These are phyloP conservation scores for Antrozous pallidus DNA, from an alignment of 2,797 vertebrate species.

Conservation along the genomic window DNA sequence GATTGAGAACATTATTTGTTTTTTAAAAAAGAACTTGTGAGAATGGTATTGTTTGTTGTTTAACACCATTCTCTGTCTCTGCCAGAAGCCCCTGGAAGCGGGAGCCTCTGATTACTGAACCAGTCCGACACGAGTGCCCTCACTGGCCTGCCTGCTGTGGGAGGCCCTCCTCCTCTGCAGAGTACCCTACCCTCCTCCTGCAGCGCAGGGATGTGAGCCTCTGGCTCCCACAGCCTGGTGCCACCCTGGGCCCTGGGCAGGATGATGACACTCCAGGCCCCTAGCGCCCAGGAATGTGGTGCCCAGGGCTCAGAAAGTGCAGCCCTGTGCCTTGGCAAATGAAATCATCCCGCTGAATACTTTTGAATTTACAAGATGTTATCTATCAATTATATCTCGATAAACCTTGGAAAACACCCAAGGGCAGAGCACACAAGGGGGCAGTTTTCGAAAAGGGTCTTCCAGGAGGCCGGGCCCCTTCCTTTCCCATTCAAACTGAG, in stretches of 20 bases:
- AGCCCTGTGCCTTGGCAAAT: neutral
- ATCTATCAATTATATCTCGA: neutral
- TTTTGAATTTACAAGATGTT: neutral
- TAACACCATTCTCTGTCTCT: neutral
- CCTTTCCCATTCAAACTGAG: neutral
- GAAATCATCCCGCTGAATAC: neutral
- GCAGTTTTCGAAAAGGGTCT: neutral
- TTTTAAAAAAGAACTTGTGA: neutral
- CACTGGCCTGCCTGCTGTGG: neutral
- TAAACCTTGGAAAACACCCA: neutral
- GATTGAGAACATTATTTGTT: neutral
- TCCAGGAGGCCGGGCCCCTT: neutral
- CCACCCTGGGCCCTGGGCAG: neutral
- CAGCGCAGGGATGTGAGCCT: neutral
- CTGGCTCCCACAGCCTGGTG: neutral
- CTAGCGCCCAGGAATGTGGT: neutral
- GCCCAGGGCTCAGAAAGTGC: neutral
- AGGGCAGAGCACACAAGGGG: neutral
- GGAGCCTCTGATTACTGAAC: neutral
- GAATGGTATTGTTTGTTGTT: neutral
- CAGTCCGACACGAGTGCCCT: neutral
- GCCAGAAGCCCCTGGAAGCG: neutral
- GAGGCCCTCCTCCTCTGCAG: neutral
- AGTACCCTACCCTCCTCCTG: neutral
- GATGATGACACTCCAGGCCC: neutral